Percentiles rank a stretch among this genome's conserved stretches.
phyloP scores from a whole-genome alignment of 37 sponge, comb jelly and placozoan genomes.

The Oopsacas minuta region DNA sequence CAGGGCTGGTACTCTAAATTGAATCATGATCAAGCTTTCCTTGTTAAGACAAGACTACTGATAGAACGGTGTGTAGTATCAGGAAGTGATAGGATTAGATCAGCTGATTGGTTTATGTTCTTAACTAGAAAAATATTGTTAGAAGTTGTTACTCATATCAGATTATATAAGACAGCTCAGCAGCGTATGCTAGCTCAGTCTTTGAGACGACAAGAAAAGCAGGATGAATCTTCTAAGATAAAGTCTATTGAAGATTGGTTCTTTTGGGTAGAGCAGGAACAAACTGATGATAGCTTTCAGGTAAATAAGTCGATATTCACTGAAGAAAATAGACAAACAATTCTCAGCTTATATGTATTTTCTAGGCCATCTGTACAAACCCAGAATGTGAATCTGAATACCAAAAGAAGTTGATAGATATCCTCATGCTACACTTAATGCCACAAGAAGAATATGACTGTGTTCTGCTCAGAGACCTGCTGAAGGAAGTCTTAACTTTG shows the following conservation, averaged over 20 bases:
- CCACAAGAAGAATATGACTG: not conserved
- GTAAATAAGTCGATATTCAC: too few species aligned
- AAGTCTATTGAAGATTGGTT: not conserved
- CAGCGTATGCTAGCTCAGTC: slow-evolving; percentile 11
- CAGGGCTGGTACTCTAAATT: slow-evolving; percentile 9
- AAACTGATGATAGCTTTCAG: not conserved
- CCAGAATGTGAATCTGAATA: not conserved
- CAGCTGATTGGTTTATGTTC: slow-evolving; percentile 7
- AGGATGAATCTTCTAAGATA: not conserved
- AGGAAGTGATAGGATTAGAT: not conserved
- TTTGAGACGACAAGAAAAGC: not conserved
- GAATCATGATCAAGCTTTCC: not conserved
- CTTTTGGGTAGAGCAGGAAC: not conserved
- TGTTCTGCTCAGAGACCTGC: not conserved
- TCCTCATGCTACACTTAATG: not conserved
- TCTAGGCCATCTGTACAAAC: not conserved
- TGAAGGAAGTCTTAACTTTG: not conserved
- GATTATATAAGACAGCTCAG: not conserved
- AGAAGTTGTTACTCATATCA: not conserved
- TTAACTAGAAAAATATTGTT: not conserved
- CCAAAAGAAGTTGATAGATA: not conserved
- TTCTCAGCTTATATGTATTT: not conserved
- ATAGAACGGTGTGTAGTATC: not conserved
- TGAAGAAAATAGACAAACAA: not conserved
- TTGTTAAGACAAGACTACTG: not conserved